Conservation (phyloP, 2,888 invertebrate species). For the Hoplodrina ambigua region DNA sequence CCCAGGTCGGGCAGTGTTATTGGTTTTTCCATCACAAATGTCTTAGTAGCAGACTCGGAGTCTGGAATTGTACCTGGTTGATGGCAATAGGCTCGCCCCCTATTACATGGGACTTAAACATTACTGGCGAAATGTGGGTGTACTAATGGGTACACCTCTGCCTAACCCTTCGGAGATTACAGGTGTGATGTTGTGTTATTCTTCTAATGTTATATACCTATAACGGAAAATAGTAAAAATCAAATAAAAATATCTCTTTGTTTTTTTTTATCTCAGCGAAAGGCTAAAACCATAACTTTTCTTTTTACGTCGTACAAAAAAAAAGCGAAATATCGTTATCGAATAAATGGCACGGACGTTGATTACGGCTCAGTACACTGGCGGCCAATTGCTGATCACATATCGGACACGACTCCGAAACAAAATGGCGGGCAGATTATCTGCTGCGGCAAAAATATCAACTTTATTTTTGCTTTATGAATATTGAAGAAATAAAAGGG, state of each 20-base stretch:
- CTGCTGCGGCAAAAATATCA: slow-evolving; percentile 58
- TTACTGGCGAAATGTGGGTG: too few relatives aligned
- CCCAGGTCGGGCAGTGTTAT: too few relatives aligned
- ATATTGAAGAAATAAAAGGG: slow-evolving; percentile 52
- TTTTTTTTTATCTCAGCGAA: slow-evolving; percentile 20
- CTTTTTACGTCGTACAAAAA: slow-evolving; percentile 38
- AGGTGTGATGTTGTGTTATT: too few relatives aligned
- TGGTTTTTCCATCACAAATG: too few relatives aligned
- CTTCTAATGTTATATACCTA: too few relatives aligned
- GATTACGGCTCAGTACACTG: slow-evolving; percentile 65
- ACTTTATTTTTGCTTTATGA: slow-evolving; percentile 60
- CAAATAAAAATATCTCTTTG: slow-evolving; percentile 10
- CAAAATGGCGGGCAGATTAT: slow-evolving; percentile 60
- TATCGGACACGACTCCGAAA: slow-evolving; percentile 57
- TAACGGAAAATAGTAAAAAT: not conserved
- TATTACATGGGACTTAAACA: too few relatives aligned
- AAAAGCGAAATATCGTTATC: slow-evolving; percentile 53
- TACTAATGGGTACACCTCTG: too few relatives aligned
- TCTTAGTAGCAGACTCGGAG: too few relatives aligned
- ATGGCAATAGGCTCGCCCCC: too few relatives aligned
- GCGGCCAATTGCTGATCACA: slow-evolving; percentile 67
- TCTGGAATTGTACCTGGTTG: too few relatives aligned
- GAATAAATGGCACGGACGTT: slow-evolving; percentile 60
- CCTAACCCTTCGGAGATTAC: too few relatives aligned
- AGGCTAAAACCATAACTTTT: slow-evolving; percentile 43